Evolutionary conservation across 2,888 invertebrate species (phyloP).

Genomic region (Megastigmus dorsalis): DNA sequence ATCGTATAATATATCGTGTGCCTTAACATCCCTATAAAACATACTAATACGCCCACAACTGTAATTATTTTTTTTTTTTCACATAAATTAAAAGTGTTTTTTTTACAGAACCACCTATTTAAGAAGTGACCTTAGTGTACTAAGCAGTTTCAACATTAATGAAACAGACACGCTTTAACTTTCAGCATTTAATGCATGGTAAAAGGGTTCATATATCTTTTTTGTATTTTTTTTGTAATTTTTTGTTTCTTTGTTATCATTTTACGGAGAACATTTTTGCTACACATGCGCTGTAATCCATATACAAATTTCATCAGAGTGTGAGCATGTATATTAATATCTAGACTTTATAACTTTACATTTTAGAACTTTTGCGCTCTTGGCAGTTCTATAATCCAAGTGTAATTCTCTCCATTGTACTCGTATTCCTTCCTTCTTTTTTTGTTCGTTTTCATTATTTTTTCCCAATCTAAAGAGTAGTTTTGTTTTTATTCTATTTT

Average conservation of each 20-base stretch:
- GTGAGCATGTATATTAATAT: conserved; percentile 12
- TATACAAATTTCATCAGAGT: conserved; percentile 32
- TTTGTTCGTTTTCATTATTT: conserved; percentile 11
- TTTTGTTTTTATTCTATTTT: neutral
- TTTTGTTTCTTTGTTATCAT: neutral
- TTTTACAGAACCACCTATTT: too few species aligned
- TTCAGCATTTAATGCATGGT: conserved; percentile 36
- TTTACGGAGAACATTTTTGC: conserved; percentile 22
- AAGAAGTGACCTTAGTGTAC: too few species aligned
- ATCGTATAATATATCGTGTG: too few species aligned
- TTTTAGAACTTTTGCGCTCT: conserved; percentile 61
- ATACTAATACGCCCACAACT: too few species aligned
- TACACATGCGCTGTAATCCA: conserved; percentile 16
- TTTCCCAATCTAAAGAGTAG: conserved; percentile 38
- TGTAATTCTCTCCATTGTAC: conserved; percentile 53
- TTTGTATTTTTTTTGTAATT: conserved; percentile 2
- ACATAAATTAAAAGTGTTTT: neutral
- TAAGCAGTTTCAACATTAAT: conserved; percentile 27
- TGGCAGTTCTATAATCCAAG: conserved; percentile 62
- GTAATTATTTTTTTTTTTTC: too few species aligned
- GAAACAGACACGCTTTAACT: conserved; percentile 32
- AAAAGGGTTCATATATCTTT: conserved; percentile 1
- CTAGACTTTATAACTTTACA: conserved; percentile 43
- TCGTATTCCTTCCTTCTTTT: conserved; percentile 26
- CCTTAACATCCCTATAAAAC: too few species aligned